Conservation (phyloP, 2,797 vertebrate species). For the Chrysolophus pictus region DNA sequence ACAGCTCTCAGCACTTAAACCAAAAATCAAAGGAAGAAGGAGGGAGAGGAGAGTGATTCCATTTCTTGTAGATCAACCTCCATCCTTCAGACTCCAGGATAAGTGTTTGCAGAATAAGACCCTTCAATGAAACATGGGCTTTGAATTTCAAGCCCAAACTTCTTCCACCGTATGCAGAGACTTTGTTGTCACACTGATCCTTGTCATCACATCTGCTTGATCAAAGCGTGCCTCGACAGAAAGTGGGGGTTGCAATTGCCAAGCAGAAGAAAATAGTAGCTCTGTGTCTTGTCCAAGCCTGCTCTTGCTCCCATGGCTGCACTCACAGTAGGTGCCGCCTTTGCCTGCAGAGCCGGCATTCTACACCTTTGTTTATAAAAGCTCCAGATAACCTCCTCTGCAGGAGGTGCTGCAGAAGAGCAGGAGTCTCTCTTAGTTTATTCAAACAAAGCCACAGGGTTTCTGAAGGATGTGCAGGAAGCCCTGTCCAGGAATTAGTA, state of each 20-base stretch:
- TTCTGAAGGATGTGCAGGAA: slow-evolving; percentile 1
- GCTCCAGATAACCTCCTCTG: slow-evolving; percentile 12
- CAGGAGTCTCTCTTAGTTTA: neutral
- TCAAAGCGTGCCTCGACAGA: slow-evolving; percentile 54
- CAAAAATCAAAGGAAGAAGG: slow-evolving; percentile 1
- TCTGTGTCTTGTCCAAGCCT: slow-evolving; percentile 6
- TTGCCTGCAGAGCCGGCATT: slow-evolving; percentile 6
- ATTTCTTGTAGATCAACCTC: neutral
- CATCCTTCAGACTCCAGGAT: neutral
- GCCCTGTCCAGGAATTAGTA: neutral
- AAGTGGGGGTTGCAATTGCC: slow-evolving; percentile 32
- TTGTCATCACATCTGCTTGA: slow-evolving; percentile 59
- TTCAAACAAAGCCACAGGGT: neutral
- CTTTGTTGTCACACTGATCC: slow-evolving; percentile 40
- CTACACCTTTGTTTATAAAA: slow-evolving; percentile 45
- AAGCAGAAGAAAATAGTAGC: neutral
- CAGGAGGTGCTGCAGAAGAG: slow-evolving; percentile 11
- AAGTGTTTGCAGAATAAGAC: slow-evolving; percentile 33
- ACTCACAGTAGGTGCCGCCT: neutral
- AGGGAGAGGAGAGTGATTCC: neutral
- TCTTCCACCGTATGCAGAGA: slow-evolving; percentile 52
- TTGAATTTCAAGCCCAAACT: slow-evolving; percentile 61
- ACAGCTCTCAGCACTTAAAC: neutral
- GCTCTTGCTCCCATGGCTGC: neutral
- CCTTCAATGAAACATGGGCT: neutral